Base-by-base conservation (phyloP, 1,140 invertebrate genomes). In the Aphis craccivora region DNA sequence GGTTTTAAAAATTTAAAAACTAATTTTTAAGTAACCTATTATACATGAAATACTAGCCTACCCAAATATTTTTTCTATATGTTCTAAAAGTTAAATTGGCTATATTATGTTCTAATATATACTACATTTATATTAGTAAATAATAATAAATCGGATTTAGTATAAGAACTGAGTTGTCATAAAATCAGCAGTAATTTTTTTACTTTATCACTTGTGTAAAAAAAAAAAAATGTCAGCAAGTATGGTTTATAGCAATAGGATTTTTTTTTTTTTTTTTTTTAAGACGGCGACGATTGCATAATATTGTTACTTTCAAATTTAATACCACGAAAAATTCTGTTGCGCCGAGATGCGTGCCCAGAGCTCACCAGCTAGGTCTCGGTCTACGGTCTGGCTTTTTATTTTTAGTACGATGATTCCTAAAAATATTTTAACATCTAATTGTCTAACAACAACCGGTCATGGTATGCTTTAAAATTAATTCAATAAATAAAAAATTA, bases 381-480 rank as follows among this genome's bases (percentile, higher is more conserved):
- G 60, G 60, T 76, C 60, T 76, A 76, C 30, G n/a, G 60, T 76
- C 60, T 76, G 60, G 60, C 60, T 76, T 76, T 76, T 76, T 76
- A 76, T 76, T 76, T 76, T 76, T 76, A 76, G 60, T n/a, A 76
- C 60, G 60, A 14, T 76, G 60, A n/a, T 76, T 76, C 60, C 60
- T 76, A n/a, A 76, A 76, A 35, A n/a, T 76, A 76, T 76, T 76
- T 76, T n/a, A 76, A n/a, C 60, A 76, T 76, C n/a, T 14, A 76
- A 76, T 76, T 76, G 60, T 76, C n/a, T n/a, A 18, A n/a, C 30
- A 67, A 60, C 55, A n/a, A 76, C n/a, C 30, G 4, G 60, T 76
- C 60, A 76, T 18, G 0, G 3, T 30, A 35, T 76, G 18, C 18
- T 76, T 76, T 76, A 18, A 76, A 76, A 76, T 76, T 76, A 76